phyloP scores from a whole-genome alignment of 2,113 vertebrate genomes.

The Diadophis punctatus region DNA sequence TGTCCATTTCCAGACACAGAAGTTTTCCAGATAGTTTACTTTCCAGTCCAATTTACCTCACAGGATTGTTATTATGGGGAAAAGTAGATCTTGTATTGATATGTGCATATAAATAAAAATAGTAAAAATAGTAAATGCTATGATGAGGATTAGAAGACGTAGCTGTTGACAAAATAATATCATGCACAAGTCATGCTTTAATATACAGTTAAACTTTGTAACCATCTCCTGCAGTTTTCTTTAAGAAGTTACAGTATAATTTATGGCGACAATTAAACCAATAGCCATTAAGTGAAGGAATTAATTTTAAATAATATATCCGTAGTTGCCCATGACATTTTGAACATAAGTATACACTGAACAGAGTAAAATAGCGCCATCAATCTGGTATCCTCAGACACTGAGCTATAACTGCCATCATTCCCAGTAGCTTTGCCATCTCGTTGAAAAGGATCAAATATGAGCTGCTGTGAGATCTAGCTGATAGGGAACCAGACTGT shows the following conservation, averaged over 20 bases:
- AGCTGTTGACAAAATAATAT: background rate
- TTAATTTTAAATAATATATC: background rate
- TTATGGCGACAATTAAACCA: background rate
- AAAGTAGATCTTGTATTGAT: background rate
- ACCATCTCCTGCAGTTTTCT: background rate
- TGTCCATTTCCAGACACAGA: background rate
- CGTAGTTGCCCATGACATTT: background rate
- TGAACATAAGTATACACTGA: background rate
- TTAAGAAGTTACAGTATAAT: background rate
- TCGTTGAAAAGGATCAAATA: background rate
- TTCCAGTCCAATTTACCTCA: background rate
- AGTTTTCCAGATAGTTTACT: background rate
- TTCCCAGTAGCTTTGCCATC: background rate
- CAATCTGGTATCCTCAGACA: background rate
- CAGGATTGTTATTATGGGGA: background rate
- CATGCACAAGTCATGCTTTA: background rate
- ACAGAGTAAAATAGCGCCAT: background rate
- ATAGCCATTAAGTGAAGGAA: background rate
- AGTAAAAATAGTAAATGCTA: background rate
- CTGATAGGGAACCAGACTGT: background rate
- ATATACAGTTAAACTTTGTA: background rate
- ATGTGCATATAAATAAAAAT: background rate
- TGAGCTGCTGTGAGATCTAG: background rate
- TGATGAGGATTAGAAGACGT: background rate
- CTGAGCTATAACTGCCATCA: background rate